Conservation (phyloP, 2,888 invertebrate genomes). For the Pemphredon lugubris region DNA sequence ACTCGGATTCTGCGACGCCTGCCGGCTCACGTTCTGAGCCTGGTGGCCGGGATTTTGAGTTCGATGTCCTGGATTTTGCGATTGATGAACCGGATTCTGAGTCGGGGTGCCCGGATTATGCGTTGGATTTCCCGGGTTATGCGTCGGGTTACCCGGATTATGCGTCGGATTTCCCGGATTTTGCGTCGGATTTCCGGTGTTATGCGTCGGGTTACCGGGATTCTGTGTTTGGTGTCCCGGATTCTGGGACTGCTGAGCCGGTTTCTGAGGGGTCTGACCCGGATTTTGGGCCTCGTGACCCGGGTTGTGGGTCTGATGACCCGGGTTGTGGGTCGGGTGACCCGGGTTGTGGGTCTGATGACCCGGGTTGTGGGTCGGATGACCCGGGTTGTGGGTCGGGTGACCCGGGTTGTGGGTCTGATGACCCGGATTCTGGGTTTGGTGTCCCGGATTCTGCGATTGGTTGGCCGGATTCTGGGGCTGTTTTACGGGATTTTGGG, state of each 20-base stretch:
- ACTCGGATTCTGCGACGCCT: conserved; percentile 44
- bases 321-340: conserved; percentile 28
- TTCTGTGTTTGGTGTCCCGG: conserved; percentile 31
- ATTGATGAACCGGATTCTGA: conserved; percentile 19
- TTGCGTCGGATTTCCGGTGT: conserved; percentile 27
- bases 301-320: conserved; percentile 25
- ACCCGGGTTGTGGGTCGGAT: conserved; percentile 20
- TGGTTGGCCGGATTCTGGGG: conserved; percentile 14
- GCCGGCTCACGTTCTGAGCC: conserved; percentile 18
- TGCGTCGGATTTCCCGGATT: conserved; percentile 35
- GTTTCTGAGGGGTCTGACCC: conserved; percentile 18
- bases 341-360: conserved; percentile 4
- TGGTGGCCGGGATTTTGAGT: conserved; percentile 24
- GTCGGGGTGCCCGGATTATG: conserved; percentile 18
- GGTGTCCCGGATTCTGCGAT: conserved; percentile 26
- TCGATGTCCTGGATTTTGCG: conserved; percentile 7
- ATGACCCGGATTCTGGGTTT: conserved; percentile 17
- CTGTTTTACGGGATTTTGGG: conserved; percentile 15
- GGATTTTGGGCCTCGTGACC: background rate
- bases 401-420: conserved; percentile 11
- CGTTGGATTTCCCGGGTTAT: conserved; percentile 21
- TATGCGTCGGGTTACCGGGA: conserved; percentile 25
- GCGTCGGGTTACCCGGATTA: conserved; percentile 31
- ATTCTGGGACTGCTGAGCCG: conserved; percentile 43
- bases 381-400: conserved; percentile 28